Evolutionary conservation across 2,888 invertebrate species (phyloP), one percentile per base, ranked within the genome.

Genomic region (Mactromeris polynyma): DNA sequence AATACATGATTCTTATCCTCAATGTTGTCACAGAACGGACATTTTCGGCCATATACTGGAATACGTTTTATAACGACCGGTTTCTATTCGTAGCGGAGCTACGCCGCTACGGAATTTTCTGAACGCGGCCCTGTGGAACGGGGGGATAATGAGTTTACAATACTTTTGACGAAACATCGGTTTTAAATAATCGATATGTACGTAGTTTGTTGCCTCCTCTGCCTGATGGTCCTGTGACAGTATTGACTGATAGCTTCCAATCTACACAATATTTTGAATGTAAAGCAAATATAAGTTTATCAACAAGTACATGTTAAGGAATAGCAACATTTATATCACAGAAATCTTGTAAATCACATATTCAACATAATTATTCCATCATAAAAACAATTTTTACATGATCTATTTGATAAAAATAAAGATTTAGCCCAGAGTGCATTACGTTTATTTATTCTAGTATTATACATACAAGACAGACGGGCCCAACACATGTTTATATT

Each of bases 191-290:
- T 51, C 77, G 80, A 40, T 86, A 86, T 64, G 64, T 86, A 46
- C 86, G 38, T 33, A 86, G 33, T 31, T 86, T 86, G 69, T 86
- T 86, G 58, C 86, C 69, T 69, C 86, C 86, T 40, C 51, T 11
- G 58, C 86, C 81, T 9, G 69, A 81, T 19, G 46, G 58, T 26
- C 58, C n/a, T n/a, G 58, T 58, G 58, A 58, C 58, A 58, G 19
- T n/a, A 58, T 58, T 58, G 17, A 46, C 17, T 46, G 46, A 46
- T 46, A 17, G 46, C 14, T 46, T 46, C 46, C 46, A 46, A 11
- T 58, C 21, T 21, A 21, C n/a, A 58, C 58, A 58, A 58, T 58
- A 58, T 7, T 26, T 58, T 58, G n/a, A 19, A 21, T 58, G 58
- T 58, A 58, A 58, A 14, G 58, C 58, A 58, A n/a, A 58, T 58